Evolutionary conservation across 2,888 invertebrate genomes (phyloP), one percentile per base, ranked within the genome.

Genomic region (Volucella inflata): DNA sequence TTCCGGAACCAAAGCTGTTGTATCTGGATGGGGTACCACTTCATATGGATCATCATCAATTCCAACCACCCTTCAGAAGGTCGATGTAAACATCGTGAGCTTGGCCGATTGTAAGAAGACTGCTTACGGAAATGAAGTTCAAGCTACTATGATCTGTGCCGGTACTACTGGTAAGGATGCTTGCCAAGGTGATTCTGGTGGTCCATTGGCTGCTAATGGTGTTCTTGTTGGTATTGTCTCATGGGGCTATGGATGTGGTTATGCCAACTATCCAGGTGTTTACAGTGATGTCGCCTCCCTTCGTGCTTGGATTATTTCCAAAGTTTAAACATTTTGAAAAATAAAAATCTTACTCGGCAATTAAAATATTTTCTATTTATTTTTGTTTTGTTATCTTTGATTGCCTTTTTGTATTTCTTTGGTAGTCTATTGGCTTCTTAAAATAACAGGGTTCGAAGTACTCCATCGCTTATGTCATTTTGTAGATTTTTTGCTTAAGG

Each of bases 101-200:
- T 89, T 92, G 0, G 87, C 88, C 0, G 88, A 89, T 0, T 95
- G 95, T 78, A 88, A 87, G 2, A 55, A 51, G 6, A 67, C 87
- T 0, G 92, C 92, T 0, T 95, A 94, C 87, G 88, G 92, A 0
- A 90, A 79, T 10, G 12, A 2, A 2, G 93, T 93, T 36, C 93
- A 93, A 0, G 88, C 92, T 0, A 91, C 90, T 0, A 94, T 95
- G 93, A 89, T 94, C 0, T 95, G 95, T 88, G 95, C 94, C 14
- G 94, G 94, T 0, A 81, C 88, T 8, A 90, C 89, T 0, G 90
- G 92, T 0, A 89, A 91, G 46, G 93, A 93, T 87, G 91, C 93
- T n/a, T 93, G 93, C 60, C 93, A 91, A 81, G 92, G 92, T 10
- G 91, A 92, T 59, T 90, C 91, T 0, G 92, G 92, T 9, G 92